Conservation (phyloP, 35 echinoderm and acorn worm species). For the Eucidaris tribuloides region DNA sequence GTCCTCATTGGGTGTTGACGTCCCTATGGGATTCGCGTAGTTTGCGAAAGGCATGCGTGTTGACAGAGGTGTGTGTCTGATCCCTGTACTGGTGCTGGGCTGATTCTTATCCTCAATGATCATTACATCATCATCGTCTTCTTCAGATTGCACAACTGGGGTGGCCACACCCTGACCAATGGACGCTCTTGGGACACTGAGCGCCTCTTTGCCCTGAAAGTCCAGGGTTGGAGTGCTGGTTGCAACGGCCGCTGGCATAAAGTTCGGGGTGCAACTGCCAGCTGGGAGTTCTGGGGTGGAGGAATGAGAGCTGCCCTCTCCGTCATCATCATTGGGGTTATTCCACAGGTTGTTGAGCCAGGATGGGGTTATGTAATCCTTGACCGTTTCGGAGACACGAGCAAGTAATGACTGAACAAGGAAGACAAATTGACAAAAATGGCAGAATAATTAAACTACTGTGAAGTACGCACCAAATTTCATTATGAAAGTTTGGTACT, state of each 20-base stretch:
- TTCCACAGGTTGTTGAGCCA: constrained; percentile 66
- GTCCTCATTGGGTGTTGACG: constrained; percentile 58
- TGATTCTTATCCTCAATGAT: constrained; percentile 13
- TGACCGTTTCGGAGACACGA: constrained; percentile 33
- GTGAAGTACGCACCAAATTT: no score
- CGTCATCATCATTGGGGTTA: constrained; percentile 18
- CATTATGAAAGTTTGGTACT: no score
- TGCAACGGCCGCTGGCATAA: constrained; percentile 7
- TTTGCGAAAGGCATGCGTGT: constrained; percentile 4
- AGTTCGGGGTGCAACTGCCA: background rate
- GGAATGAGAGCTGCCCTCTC: background rate
- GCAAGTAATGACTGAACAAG: constrained; percentile 41
- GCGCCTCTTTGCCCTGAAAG: constrained; percentile 1
- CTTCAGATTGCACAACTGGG: background rate
- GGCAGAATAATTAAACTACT: no score
- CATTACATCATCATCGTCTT: background rate
- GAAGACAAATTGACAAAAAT: background rate
- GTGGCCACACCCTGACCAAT: background rate
- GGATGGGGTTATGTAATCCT: constrained; percentile 61
- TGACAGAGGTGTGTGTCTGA: background rate
- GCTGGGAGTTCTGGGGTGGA: constrained; percentile 3
- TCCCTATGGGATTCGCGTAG: constrained; percentile 38
- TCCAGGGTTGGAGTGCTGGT: constrained; percentile 10
- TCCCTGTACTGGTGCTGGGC: constrained; percentile 7
- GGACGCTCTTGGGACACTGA: background rate